Evolutionary conservation across 2,113 vertebrate species (phyloP).

Genomic region (Varanus komodoensis): DNA sequence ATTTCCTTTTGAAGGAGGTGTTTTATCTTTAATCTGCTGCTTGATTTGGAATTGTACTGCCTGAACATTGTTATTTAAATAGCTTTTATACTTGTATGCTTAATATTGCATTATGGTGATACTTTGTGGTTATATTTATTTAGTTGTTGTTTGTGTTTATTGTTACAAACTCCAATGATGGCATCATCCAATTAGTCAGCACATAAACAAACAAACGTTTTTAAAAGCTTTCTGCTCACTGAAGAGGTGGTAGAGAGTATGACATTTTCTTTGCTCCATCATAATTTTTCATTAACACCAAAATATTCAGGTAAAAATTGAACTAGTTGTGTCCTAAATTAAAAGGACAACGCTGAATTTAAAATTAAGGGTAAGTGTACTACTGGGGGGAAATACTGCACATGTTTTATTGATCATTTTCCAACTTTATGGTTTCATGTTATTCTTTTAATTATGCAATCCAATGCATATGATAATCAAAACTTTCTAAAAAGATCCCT

Average conservation of each 20-base stretch:
- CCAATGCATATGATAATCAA: slow-evolving; percentile 8
- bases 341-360: slow-evolving; percentile 17
- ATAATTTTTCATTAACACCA: not conserved
- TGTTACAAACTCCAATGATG: too few species aligned
- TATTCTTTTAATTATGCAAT: slow-evolving; percentile 35
- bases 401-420: not conserved
- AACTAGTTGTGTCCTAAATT: slow-evolving; percentile 1
- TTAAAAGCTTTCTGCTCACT: not conserved
- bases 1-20: too few species aligned
- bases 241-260: not conserved
- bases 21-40: too few species aligned
- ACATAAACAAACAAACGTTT: not conserved
- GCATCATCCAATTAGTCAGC: too few species aligned
- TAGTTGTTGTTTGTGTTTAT: not conserved
- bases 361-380: slow-evolving; percentile 19
- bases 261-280: not conserved
- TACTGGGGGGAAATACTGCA: not conserved
- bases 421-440: slow-evolving; percentile 3
- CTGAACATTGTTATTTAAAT: too few species aligned
- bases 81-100: too few species aligned
- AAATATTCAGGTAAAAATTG: slow-evolving; percentile 5
- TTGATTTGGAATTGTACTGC: too few species aligned
- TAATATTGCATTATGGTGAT: not conserved
- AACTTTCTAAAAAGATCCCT: slow-evolving; percentile 32
- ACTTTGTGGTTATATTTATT: not conserved